Conservation (phyloP, 2,797 vertebrate genomes). For the Podarcis lilfordi region DNA sequence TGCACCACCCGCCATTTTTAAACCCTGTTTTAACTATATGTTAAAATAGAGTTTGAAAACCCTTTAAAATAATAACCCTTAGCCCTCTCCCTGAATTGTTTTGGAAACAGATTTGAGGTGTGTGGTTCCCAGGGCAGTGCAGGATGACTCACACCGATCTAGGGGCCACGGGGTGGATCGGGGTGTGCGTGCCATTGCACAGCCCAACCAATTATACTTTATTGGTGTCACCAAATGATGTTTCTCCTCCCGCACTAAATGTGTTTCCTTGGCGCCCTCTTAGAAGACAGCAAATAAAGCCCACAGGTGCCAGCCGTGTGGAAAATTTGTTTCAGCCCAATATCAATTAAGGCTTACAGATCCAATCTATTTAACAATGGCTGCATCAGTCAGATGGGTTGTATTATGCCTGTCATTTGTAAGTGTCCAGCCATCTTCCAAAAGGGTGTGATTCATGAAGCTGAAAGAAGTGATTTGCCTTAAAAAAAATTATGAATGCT, state of each 20-base stretch:
- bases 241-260: not conserved
- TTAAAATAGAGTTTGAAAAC: too few relatives aligned
- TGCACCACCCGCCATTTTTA: too few relatives aligned
- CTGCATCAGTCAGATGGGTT: conserved; percentile 45
- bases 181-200: not conserved
- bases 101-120: too few relatives aligned
- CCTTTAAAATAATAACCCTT: too few relatives aligned
- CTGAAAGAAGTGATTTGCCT: conserved; percentile 74
- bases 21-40: too few relatives aligned
- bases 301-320: not conserved
- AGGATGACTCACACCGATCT: too few relatives aligned
- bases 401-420: conserved; percentile 58
- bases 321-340: conserved; percentile 46
- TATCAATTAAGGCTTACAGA: conserved; percentile 48
- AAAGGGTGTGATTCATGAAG: conserved; percentile 47
- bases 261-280: not conserved
- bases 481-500: conserved; percentile 65
- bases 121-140: too few relatives aligned
- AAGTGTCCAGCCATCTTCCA: conserved; percentile 67
- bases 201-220: not conserved
- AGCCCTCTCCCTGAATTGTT: too few relatives aligned
- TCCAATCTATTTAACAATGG: conserved; percentile 55
- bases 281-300: not conserved
- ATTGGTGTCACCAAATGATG: not conserved
- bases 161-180: too few relatives aligned